Conservation (phyloP, 2,888 invertebrate species). For the Drosophila mulleri region DNA sequence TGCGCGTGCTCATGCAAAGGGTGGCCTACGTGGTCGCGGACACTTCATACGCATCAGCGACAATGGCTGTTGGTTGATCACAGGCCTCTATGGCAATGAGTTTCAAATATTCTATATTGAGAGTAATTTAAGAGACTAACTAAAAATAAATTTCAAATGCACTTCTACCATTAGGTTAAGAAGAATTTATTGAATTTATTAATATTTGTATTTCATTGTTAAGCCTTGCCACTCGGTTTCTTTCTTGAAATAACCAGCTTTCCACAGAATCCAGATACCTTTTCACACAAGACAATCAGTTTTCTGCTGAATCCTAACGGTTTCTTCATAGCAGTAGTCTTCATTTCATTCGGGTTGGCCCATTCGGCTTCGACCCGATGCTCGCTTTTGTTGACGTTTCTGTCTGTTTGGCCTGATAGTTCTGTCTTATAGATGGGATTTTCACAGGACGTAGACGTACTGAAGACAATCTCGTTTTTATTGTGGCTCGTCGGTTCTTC, state of each 20-base stretch:
- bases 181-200: not conserved
- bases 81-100: conserved; percentile 81
- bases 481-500: not conserved
- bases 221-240: not conserved
- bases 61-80: conserved; percentile 84
- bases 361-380: not conserved
- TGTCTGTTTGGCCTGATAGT: not conserved
- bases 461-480: not conserved
- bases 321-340: no score
- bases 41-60: conserved; percentile 82
- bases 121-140: conserved; percentile 16
- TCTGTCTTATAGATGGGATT: not conserved
- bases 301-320: not conserved
- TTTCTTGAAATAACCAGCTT: not conserved
- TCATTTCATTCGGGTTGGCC: not conserved
- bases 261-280: not conserved
- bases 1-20: conserved; percentile 73
- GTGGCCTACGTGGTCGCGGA: conserved; percentile 81
- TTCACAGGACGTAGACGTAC: not conserved
- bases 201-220: not conserved
- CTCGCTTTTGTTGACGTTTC: not conserved
- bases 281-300: not conserved
- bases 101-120: conserved; percentile 82
- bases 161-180: not conserved
- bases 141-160: not conserved